Conservation (phyloP, 2,888 invertebrate species). For the Stictocephala bisonia region DNA sequence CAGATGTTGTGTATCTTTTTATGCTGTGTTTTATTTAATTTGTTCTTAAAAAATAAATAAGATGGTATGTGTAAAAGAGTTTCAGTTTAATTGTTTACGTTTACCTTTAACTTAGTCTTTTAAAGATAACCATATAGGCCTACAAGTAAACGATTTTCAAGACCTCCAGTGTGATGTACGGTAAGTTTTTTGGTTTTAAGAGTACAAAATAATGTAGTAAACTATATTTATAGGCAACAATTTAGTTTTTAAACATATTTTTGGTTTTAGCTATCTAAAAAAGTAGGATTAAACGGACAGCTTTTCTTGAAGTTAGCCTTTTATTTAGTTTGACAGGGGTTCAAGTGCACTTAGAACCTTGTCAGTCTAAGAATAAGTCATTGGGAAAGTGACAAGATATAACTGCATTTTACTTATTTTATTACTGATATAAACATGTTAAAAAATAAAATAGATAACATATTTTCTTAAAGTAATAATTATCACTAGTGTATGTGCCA, state of each 20-base stretch:
- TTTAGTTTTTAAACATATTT: conserved; percentile 1
- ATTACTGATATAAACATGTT: conserved; percentile 1
- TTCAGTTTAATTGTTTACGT: conserved; percentile 9
- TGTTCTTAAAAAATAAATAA: conserved; percentile 28
- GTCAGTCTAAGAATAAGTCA: conserved; percentile 18
- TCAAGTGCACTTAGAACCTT: conserved; percentile 43
- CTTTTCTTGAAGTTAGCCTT: background rate
- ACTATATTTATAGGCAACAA: background rate
- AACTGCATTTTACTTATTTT: conserved; percentile 36
- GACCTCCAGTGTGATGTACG: background rate
- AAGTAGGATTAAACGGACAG: background rate
- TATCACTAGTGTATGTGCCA: conserved; percentile 12
- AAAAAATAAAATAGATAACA: conserved; percentile 30
- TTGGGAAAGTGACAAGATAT: conserved; percentile 37
- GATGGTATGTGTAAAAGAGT: conserved; percentile 6
- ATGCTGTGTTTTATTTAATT: conserved; percentile 23
- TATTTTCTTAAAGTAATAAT: conserved; percentile 26
- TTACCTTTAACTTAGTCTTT: conserved; percentile 9
- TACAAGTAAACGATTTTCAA: conserved; percentile 5
- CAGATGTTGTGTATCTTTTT: conserved; percentile 10
- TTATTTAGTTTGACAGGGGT: conserved; percentile 38
- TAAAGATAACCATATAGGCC: conserved; percentile 13
- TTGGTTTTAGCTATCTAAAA: background rate
- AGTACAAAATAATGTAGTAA: background rate
- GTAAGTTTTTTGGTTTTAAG: conserved; percentile 7